Evolutionary conservation across 2,797 vertebrate genomes (phyloP).

Genomic region (Propithecus deckenii): DNA sequence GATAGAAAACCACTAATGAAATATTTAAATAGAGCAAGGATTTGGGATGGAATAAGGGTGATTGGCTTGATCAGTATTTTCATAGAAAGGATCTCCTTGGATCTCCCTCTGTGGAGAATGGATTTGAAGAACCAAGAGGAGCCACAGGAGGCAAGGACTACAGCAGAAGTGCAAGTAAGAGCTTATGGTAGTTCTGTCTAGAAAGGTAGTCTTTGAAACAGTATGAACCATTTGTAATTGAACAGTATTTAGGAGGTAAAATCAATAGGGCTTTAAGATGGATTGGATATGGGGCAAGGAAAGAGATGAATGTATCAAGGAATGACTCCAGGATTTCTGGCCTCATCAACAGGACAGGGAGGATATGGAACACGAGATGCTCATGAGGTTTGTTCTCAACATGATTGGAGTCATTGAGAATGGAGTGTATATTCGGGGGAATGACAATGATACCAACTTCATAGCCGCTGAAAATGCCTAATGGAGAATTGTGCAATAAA

Average conservation of each 20-base stretch:
- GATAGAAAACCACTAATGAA: neutral
- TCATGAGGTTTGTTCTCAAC: neutral
- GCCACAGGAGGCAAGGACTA: fast-evolving
- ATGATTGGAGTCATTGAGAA: neutral
- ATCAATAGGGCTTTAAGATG: neutral
- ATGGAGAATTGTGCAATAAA: neutral
- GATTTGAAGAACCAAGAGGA: neutral
- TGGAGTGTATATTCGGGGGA: neutral
- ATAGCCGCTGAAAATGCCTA: neutral
- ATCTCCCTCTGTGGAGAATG: neutral
- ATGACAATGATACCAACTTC: neutral
- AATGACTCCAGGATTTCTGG: neutral
- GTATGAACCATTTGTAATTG: neutral
- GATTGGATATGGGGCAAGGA: neutral
- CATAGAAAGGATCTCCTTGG: neutral
- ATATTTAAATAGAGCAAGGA: slow-evolving; percentile 34
- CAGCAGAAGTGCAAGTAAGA: neutral
- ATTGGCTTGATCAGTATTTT: neutral
- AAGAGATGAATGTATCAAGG: neutral
- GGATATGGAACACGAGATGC: neutral
- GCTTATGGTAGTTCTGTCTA: neutral
- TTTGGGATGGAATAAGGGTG: neutral
- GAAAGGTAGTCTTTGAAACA: neutral
- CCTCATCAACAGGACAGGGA: neutral
- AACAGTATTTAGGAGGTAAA: neutral